Conservation (phyloP, 2,797 vertebrate genomes). For the Helicolenus hilgendorfi region DNA sequence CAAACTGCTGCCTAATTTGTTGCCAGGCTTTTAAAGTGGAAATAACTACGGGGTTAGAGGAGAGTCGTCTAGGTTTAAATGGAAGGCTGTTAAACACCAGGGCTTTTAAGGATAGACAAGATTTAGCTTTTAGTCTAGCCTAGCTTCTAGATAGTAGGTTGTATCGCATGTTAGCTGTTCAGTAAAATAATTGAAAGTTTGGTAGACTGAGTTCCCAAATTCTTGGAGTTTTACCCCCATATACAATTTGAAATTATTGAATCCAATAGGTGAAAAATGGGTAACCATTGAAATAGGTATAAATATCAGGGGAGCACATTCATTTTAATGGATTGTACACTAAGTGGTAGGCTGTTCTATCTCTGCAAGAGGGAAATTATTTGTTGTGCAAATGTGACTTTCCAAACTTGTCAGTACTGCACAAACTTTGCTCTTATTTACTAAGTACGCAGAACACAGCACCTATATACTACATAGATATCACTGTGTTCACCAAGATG, state of each 20-base stretch:
- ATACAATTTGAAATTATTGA: not conserved
- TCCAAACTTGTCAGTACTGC: not conserved
- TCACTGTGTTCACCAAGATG: not conserved
- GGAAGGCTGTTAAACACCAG: not conserved
- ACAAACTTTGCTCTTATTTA: slow-evolving; percentile 23
- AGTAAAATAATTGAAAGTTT: not conserved
- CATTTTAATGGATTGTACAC: not conserved
- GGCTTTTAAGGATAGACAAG: not conserved
- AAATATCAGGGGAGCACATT: not conserved
- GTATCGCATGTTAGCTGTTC: not conserved
- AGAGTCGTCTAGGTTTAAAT: not conserved
- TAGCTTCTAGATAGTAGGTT: not conserved
- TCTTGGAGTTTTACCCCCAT: not conserved
- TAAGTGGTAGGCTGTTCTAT: not conserved
- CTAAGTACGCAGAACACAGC: not conserved
- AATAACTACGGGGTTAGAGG: not conserved
- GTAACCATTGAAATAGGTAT: not conserved
- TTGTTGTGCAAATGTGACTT: slow-evolving; percentile 21
- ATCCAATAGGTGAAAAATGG: not conserved
- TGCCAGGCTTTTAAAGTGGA: not conserved
- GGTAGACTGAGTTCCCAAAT: not conserved
- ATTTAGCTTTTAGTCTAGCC: no score
- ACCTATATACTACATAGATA: not conserved
- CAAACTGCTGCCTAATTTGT: not conserved
- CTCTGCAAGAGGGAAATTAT: not conserved